Evolutionary conservation across 2,888 invertebrate genomes (phyloP).

Genomic region (Phyllotreta striolata): DNA sequence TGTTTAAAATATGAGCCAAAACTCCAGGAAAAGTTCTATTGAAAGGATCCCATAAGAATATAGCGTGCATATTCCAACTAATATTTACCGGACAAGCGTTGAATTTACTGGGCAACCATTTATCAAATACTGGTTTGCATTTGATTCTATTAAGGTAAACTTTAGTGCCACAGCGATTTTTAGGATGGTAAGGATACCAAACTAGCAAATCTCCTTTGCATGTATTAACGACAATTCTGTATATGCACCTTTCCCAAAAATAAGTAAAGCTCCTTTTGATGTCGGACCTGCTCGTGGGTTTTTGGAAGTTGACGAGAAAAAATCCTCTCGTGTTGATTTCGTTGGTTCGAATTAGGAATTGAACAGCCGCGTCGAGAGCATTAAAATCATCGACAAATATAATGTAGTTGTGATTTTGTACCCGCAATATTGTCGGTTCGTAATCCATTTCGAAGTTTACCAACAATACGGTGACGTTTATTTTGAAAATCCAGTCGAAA

Average conservation of each 20-base stretch:
- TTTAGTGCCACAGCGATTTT: constrained; percentile 15
- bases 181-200: constrained; percentile 16
- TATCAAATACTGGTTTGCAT: constrained; percentile 3
- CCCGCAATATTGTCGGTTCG: not conserved
- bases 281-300: not conserved
- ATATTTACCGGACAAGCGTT: constrained; percentile 20
- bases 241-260: constrained; percentile 7
- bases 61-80: constrained; percentile 22
- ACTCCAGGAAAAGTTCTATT: constrained; percentile 22
- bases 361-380: not conserved
- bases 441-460: not conserved
- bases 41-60: constrained; percentile 26
- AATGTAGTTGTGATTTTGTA: constrained; percentile 13
- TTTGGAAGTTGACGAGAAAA: constrained; percentile 16
- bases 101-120: constrained; percentile 14
- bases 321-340: constrained; percentile 10
- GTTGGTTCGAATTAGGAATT: not conserved
- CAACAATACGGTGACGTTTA: not conserved
- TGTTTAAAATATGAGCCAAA: constrained; percentile 4
- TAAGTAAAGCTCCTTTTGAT: constrained; percentile 3
- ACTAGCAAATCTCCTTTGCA: constrained; percentile 2
- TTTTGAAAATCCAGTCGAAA: constrained; percentile 3
- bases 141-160: not conserved
- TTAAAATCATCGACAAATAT: constrained; percentile 11
- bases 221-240: constrained; percentile 16